Evolutionary conservation across 92 coral and sea anemone genomes (phyloP).

Genomic region (Actinernus sp.): DNA sequence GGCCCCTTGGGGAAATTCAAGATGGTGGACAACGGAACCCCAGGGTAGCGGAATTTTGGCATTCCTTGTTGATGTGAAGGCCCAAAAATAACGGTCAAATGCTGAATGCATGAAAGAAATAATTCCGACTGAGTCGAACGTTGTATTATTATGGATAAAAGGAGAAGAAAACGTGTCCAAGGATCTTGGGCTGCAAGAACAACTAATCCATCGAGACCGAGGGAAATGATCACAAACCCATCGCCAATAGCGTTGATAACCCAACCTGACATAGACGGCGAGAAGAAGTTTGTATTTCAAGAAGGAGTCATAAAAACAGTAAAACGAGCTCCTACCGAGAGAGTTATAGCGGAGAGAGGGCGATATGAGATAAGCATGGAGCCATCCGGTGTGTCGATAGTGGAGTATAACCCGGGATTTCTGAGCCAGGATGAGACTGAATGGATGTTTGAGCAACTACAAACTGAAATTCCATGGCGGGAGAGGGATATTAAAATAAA

Average conservation of each 20-base stretch:
- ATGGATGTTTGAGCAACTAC: conserved; percentile 87
- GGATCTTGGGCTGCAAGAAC: conserved; percentile 69
- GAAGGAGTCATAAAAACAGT: conserved; percentile 32
- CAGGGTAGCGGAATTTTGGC: too few relatives aligned
- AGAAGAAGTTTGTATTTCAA: conserved; percentile 46
- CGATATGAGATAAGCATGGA: conserved; percentile 60
- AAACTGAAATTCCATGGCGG: conserved; percentile 78
- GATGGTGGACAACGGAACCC: too few relatives aligned
- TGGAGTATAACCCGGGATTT: conserved; percentile 62
- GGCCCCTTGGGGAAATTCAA: too few relatives aligned
- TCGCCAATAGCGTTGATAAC: not conserved
- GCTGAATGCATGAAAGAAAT: too few relatives aligned
- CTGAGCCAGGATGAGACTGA: conserved; percentile 58
- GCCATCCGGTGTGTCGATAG: conserved; percentile 63
- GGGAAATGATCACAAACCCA: not conserved
- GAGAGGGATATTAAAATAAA: conserved; percentile 68
- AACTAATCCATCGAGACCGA: not conserved
- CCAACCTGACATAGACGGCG: not conserved
- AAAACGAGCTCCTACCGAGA: conserved; percentile 13
- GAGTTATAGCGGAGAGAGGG: conserved; percentile 47
- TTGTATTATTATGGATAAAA: conserved; percentile 83
- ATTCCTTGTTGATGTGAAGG: too few relatives aligned
- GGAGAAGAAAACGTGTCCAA: conserved; percentile 74
- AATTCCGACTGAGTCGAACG: too few relatives aligned
- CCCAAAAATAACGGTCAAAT: too few relatives aligned